Conservation (phyloP, 1,140 invertebrate genomes). For the Trichonephila clavipes region DNA sequence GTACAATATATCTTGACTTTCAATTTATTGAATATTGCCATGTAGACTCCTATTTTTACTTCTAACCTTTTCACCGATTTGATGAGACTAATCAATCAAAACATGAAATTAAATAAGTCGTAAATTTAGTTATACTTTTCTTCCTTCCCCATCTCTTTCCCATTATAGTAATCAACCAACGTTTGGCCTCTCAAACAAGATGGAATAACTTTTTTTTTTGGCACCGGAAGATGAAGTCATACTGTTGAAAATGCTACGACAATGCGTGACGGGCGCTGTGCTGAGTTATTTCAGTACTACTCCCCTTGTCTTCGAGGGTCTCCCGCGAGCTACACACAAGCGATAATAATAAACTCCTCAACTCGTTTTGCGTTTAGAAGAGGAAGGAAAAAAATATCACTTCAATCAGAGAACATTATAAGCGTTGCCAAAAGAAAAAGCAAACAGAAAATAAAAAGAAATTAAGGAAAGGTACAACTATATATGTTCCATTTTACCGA, state of each 20-base stretch:
- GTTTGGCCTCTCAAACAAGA: background rate
- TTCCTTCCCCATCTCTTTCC: background rate
- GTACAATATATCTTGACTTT: too few relatives aligned
- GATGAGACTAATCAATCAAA: too few relatives aligned
- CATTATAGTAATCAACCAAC: background rate
- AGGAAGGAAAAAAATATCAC: constrained; percentile 13
- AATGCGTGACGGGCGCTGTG: constrained; percentile 49
- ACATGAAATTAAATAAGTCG: too few relatives aligned
- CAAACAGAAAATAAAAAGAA: background rate
- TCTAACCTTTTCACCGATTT: too few relatives aligned
- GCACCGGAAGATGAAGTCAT: constrained; percentile 43
- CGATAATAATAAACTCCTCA: constrained; percentile 64
- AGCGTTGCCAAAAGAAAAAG: constrained; percentile 21
- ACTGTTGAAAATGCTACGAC: constrained; percentile 44
- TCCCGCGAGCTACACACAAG: constrained; percentile 10
- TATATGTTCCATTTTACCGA: constrained; percentile 18
- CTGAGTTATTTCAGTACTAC: constrained; percentile 55
- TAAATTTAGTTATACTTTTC: too few relatives aligned
- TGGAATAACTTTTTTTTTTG: background rate
- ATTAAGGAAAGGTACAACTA: constrained; percentile 17
- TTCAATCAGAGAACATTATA: constrained; percentile 28
- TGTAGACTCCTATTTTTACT: too few relatives aligned
- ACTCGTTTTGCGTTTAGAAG: constrained; percentile 19
- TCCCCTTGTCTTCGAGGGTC: constrained; percentile 27
- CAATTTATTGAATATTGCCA: too few relatives aligned